Evolutionary conservation across 2,113 vertebrate species (phyloP).

Genomic region (Pelecanus crispus): DNA sequence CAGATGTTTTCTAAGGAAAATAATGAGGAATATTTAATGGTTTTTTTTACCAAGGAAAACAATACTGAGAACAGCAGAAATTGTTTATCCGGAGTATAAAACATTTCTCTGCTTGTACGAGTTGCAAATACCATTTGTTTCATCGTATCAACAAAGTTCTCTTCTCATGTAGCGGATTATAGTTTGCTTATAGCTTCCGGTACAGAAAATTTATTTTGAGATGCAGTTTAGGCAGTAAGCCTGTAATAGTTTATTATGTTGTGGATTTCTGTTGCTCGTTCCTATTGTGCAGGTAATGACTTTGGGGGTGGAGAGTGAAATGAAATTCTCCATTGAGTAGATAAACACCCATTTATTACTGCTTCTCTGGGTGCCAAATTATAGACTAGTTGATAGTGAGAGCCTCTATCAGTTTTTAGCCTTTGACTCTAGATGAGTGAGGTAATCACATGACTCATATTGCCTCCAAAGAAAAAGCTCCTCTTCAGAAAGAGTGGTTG

Average conservation of each 20-base stretch:
- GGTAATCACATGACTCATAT: constrained; percentile 10
- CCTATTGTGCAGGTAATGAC: constrained; percentile 16
- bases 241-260: neutral
- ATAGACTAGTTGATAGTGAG: constrained; percentile 32
- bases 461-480: neutral
- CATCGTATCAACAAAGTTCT: neutral
- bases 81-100: neutral
- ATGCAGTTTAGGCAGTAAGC: neutral
- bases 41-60: neutral
- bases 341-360: constrained; percentile 20
- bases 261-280: neutral
- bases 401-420: constrained; percentile 22
- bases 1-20: neutral
- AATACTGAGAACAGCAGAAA: constrained; percentile 2
- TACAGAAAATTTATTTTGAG: neutral
- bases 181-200: neutral
- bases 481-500: constrained; percentile 15
- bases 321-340: constrained; percentile 15
- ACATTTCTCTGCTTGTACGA: neutral
- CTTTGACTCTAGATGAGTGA: constrained; percentile 33
- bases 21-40: neutral
- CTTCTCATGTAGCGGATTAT: neutral
- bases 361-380: constrained; percentile 45
- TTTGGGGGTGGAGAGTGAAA: neutral
- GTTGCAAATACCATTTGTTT: neutral